Conservation (phyloP, 1,140 invertebrate genomes). For the Pseudomyrmex pallidus region DNA sequence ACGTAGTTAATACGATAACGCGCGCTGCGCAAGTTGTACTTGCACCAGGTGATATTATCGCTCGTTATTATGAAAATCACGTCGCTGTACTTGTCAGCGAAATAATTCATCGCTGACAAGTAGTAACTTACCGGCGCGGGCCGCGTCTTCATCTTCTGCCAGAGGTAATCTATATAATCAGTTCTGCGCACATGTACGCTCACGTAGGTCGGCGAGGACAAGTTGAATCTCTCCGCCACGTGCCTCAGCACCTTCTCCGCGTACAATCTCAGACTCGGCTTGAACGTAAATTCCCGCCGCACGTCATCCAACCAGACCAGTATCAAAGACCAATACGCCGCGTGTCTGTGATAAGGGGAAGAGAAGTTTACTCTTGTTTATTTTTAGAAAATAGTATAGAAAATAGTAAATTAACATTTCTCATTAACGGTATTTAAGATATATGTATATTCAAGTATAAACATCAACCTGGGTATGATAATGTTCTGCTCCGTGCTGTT, state of each 20-base stretch:
- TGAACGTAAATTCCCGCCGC: constrained; percentile 86
- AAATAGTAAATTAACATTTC: too few relatives aligned
- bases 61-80: constrained; percentile 87
- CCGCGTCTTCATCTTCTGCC: constrained; percentile 83
- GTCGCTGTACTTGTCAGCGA: constrained; percentile 84
- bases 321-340: constrained; percentile 86
- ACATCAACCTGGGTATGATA: constrained; percentile 84
- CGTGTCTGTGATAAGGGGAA: constrained; percentile 76
- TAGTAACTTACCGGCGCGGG: constrained; percentile 87
- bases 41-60: constrained; percentile 88
- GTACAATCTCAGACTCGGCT: constrained; percentile 82
- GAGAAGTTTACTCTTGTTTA: background rate
- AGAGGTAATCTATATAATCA: constrained; percentile 87
- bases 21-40: constrained; percentile 82
- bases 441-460: too few relatives aligned
- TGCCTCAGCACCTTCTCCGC: constrained; percentile 83
- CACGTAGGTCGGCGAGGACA: constrained; percentile 83
- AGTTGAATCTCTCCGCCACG: constrained; percentile 78
- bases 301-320: constrained; percentile 86
- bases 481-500: constrained; percentile 87
- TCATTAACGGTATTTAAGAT: too few relatives aligned
- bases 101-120: constrained; percentile 86
- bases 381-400: background rate
- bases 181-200: constrained; percentile 87
- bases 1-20: constrained; percentile 85